Base-by-base conservation (phyloP, 2,797 vertebrate species). In the Clarias fuscus region DNA sequence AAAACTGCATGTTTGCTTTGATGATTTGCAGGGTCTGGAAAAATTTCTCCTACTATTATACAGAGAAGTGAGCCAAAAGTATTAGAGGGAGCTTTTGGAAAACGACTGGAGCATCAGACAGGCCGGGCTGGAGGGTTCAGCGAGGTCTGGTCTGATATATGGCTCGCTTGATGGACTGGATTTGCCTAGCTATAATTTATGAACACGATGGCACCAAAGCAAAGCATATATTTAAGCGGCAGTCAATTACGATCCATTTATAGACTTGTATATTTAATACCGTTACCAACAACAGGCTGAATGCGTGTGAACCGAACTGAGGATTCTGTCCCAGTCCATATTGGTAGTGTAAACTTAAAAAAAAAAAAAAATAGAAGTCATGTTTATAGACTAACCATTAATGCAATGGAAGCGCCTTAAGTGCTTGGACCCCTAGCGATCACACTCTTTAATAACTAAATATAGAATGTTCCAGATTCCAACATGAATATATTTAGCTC, bases 1-100 rank as follows among this genome's bases (percentile, higher is more conserved):
- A 68, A 81, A 81, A 84, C 75, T 81, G 84, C 84, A 78, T 37
- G 77, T 82, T 81, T 73, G 56, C 43, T 61, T 43, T 80, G 53
- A 18, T 79, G 53, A 62, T n/a, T 78, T 77, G 73, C 56, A 59
- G 30, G 48, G n/a, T 8, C 10, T 61, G 24, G 61, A 48, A 70
- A 86, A 86, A 73, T 37, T 73, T 27, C 70, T 7, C 24, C 14
- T 53, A 27, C 84, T 77, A 84, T 85, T 37, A 65, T 84, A 72
- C 53, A 59, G 37, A 72, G 27, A 77, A 37, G 4, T 18, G 61
- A 27, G 79, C 24, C 79, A 48, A 67, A 64, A 20, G 37, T 48
- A 48, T 65, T 65, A 27, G 22, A 27, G 14, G 7, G 24, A 40
- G n/a, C 37, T 37, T 72, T 43, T 43, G n/a, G 58, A 65, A n/a